Conservation (phyloP, 1,140 invertebrate genomes). For the Bicyclus anynana region DNA sequence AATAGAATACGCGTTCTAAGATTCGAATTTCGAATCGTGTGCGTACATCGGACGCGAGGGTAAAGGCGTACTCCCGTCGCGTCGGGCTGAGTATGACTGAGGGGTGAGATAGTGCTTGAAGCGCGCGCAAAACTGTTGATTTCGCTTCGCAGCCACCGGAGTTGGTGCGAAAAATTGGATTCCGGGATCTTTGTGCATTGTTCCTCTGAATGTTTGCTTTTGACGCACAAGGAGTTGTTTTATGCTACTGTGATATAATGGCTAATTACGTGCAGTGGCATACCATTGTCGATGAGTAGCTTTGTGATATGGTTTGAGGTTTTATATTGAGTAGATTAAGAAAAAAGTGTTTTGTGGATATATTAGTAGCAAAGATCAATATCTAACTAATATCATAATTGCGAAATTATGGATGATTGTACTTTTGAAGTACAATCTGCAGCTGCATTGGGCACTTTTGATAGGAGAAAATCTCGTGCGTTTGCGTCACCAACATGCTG, state of each 20-base stretch:
- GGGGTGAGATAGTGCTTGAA: conserved; percentile 26
- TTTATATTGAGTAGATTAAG: too few relatives aligned
- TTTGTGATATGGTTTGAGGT: too few relatives aligned
- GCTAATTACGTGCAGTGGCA: too few relatives aligned
- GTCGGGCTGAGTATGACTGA: conserved; percentile 29
- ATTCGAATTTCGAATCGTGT: conserved; percentile 25
- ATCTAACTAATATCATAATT: too few relatives aligned
- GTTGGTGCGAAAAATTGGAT: conserved; percentile 38
- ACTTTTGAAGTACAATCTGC: too few relatives aligned
- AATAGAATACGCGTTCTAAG: neutral
- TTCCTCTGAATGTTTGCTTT: conserved; percentile 25
- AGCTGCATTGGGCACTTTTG: too few relatives aligned
- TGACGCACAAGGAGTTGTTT: conserved; percentile 1
- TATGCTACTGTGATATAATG: neutral
- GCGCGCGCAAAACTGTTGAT: conserved; percentile 56
- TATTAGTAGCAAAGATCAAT: too few relatives aligned
- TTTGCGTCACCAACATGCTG: too few relatives aligned
- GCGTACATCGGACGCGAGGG: conserved; percentile 6
- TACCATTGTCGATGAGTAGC: too few relatives aligned
- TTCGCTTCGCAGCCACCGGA: conserved; percentile 31
- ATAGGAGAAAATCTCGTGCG: too few relatives aligned
- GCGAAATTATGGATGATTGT: too few relatives aligned
- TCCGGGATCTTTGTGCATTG: conserved; percentile 23
- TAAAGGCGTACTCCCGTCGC: conserved; percentile 24
- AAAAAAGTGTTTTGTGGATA: too few relatives aligned